These are phyloP conservation scores for Watersipora subatra DNA, from an alignment of 1,140 invertebrate genomes.

Conservation along the genomic window DNA sequence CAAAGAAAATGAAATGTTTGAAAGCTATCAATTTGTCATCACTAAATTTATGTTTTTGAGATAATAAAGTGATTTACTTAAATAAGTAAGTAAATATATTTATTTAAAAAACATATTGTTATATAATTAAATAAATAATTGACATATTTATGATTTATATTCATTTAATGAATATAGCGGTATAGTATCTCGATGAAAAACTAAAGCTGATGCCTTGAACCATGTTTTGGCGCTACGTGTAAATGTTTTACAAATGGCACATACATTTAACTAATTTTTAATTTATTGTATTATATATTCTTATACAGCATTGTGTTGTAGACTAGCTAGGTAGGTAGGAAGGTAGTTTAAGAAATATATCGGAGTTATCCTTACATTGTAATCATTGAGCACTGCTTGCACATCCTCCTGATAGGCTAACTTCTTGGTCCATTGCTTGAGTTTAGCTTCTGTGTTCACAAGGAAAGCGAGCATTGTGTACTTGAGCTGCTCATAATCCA, in stretches of 20 bases:
- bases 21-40: no score
- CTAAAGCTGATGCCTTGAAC: background rate
- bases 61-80: no score
- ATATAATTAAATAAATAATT: no score
- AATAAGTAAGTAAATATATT: no score
- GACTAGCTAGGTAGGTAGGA: background rate
- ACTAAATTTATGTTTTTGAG: no score
- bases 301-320: background rate
- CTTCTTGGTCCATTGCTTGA: constrained; percentile 74
- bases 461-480: constrained; percentile 57
- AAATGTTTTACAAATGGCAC: background rate
- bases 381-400: constrained; percentile 67
- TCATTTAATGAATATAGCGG: no score
- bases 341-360: background rate
- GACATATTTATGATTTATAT: no score
- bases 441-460: constrained; percentile 71
- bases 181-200: constrained; percentile 31
- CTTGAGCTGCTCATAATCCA: constrained; percentile 29
- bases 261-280: background rate
- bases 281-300: background rate
- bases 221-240: background rate
- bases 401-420: constrained; percentile 71
- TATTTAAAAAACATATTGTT: no score
- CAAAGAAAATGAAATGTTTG: no score
- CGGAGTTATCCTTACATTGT: constrained; percentile 37